Percentiles rank a stretch among this genome's conserved stretches.
phyloP scores from a whole-genome alignment of 2,113 vertebrate genomes.

The Perca fluviatilis region DNA sequence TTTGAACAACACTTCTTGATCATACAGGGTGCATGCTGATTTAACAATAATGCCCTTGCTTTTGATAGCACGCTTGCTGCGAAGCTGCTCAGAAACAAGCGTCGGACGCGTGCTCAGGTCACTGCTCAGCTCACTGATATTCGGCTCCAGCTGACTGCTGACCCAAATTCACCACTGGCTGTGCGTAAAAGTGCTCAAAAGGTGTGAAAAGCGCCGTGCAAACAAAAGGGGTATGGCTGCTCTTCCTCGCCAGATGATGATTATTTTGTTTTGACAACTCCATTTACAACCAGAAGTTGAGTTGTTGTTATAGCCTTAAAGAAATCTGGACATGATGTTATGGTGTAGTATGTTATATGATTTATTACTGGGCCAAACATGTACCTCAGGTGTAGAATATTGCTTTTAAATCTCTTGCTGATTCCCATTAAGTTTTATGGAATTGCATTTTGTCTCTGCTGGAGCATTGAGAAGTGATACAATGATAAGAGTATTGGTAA shows the following conservation, averaged over 20 bases:
- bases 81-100: slow-evolving; percentile 24
- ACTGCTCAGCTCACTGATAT: slow-evolving; percentile 25
- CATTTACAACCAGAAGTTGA: slow-evolving; percentile 34
- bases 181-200: slow-evolving; percentile 68
- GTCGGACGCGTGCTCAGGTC: slow-evolving; percentile 20
- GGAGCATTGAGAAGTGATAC: slow-evolving; percentile 22
- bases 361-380: not conserved
- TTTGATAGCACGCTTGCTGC: slow-evolving; percentile 23
- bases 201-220: slow-evolving; percentile 41
- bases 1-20: slow-evolving; percentile 36
- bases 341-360: not conserved
- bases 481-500: slow-evolving; percentile 38
- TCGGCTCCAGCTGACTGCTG: slow-evolving; percentile 60
- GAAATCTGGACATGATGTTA: not conserved
- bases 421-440: slow-evolving; percentile 3
- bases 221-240: slow-evolving; percentile 32
- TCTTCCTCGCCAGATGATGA: not conserved
- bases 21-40: not conserved
- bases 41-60: slow-evolving; percentile 13
- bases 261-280: slow-evolving; percentile 6
- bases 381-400: not conserved
- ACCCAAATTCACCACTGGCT: slow-evolving; percentile 59
- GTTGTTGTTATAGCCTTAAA: not conserved
- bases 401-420: slow-evolving; percentile 9
- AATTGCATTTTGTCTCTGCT: slow-evolving; percentile 22